A percentile compares a stretch with the other conserved stretches of the same genome.
phyloP scores from a whole-genome alignment of 2,797 vertebrate species.

The Garrulus glandarius region DNA sequence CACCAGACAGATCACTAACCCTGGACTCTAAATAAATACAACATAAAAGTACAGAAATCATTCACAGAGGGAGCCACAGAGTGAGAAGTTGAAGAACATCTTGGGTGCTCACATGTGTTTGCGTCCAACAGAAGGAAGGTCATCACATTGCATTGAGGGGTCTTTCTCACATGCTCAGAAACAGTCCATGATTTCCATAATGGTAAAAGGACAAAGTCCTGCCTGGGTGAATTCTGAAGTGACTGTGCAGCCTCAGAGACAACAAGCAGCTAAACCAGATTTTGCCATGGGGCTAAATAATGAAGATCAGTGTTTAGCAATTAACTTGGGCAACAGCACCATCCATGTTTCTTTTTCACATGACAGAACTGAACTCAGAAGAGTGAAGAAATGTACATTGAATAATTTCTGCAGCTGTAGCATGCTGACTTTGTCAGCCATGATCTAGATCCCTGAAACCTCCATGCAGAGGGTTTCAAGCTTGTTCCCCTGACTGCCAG shows the following conservation, averaged over 20 bases:
- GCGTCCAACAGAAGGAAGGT: background rate
- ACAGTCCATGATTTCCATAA: accelerated
- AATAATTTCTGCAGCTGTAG: background rate
- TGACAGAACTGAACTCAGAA: background rate
- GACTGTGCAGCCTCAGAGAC: background rate
- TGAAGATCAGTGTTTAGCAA: background rate
- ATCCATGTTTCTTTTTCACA: background rate
- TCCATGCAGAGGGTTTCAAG: background rate
- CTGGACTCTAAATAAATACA: background rate
- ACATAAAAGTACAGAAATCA: background rate
- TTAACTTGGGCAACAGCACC: background rate
- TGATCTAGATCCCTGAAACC: background rate
- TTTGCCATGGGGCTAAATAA: background rate
- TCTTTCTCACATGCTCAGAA: background rate
- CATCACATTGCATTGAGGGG: accelerated
- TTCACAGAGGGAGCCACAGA: background rate
- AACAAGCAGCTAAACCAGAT: background rate
- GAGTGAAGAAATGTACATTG: background rate
- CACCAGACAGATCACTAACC: background rate
- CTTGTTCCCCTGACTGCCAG: background rate
- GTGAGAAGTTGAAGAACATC: background rate
- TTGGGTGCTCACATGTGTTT: background rate
- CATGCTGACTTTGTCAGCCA: background rate
- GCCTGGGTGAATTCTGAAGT: background rate
- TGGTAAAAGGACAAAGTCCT: background rate